Percentiles rank a stretch among this genome's conserved stretches.
These are phyloP conservation scores for Pinna nobilis DNA, from an alignment of 1,140 invertebrate species.

Conservation along the genomic window DNA sequence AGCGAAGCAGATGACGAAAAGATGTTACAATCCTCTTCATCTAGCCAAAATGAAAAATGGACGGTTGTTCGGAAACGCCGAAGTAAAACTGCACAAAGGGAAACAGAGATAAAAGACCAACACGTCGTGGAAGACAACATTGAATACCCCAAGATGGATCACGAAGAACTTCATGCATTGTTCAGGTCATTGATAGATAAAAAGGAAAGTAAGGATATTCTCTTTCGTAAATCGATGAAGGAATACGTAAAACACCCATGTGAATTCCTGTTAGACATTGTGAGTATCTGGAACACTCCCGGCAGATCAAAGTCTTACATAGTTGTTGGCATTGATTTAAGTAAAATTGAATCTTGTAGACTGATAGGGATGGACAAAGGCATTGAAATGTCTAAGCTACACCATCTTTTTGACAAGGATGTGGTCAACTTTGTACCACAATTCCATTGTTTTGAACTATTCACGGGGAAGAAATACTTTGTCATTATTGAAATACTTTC, in stretches of 20 bases:
- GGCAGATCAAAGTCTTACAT: background rate
- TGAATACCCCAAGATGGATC: background rate
- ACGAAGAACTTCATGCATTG: background rate
- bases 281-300: constrained; percentile 23
- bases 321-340: background rate
- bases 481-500: constrained; percentile 7
- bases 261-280: constrained; percentile 9
- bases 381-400: background rate
- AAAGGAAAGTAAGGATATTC: constrained; percentile 1
- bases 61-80: background rate
- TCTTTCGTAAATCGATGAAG: background rate
- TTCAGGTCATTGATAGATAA: background rate
- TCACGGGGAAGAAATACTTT: background rate
- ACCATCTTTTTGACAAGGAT: background rate
- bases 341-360: background rate
- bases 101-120: background rate
- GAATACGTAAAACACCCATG: background rate
- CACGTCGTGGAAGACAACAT: background rate
- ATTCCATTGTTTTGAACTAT: constrained; percentile 21
- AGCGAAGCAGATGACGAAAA: background rate
- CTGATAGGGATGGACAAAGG: background rate
- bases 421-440: constrained; percentile 5
- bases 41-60: constrained; percentile 3
- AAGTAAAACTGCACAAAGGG: background rate
- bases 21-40: background rate